A percentile compares a stretch with the other conserved stretches of the same genome.
These are phyloP conservation scores for Crossaster papposus DNA, from an alignment of 53 echinoderm and acorn worm genomes.

Conservation along the genomic window DNA sequence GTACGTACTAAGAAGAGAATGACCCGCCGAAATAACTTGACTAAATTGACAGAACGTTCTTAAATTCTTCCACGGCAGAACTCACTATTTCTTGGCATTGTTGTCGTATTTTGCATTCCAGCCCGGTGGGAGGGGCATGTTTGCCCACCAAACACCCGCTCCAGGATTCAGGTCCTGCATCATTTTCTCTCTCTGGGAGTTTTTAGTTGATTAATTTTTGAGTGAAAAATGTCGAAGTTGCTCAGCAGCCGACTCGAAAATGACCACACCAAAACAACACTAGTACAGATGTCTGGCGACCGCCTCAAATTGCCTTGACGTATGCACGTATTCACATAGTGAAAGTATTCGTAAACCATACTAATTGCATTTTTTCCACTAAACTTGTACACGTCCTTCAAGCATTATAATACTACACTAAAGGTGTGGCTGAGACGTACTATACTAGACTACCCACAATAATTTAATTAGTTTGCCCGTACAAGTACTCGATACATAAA, in stretches of 20 bases:
- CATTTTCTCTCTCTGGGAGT: neutral
- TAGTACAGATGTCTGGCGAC: neutral
- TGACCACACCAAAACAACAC: no score
- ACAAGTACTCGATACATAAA: no score
- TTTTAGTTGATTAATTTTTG: neutral
- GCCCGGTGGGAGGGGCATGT: slow-evolving; percentile 76
- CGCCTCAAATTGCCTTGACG: slow-evolving; percentile 15
- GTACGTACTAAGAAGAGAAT: no score
- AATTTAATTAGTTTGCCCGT: no score
- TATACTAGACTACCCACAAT: no score
- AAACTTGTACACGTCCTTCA: slow-evolving; percentile 44
- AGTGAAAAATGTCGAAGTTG: neutral
- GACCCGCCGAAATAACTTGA: no score
- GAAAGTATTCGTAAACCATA: slow-evolving; percentile 20
- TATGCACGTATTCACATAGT: neutral
- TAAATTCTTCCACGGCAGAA: no score
- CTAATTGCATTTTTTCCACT: slow-evolving; percentile 49
- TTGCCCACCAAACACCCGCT: slow-evolving; percentile 58
- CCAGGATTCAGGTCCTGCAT: slow-evolving; percentile 3
- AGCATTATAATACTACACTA: neutral
- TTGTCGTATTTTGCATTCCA: slow-evolving; percentile 90
- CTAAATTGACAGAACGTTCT: no score
- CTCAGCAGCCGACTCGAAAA: no score
- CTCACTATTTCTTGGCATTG: slow-evolving; percentile 73
- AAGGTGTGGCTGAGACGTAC: neutral